phyloP scores from a whole-genome alignment of 2,113 vertebrate species.

The Osmerus eperlanus region DNA sequence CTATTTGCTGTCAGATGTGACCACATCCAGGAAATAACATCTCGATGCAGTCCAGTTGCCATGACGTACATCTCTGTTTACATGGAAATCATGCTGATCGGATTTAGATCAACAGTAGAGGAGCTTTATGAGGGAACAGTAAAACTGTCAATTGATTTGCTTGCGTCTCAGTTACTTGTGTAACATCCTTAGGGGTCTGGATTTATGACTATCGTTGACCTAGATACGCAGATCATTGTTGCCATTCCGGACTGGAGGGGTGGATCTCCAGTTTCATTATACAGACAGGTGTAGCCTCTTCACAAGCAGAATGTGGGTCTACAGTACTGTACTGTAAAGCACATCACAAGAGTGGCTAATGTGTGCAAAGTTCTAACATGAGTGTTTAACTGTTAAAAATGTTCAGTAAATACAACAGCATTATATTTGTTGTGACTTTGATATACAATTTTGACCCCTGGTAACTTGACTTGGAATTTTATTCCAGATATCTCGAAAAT shows the following conservation, averaged over 20 bases:
- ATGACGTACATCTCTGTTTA: constrained; percentile 60
- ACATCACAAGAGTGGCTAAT: not conserved
- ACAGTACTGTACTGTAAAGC: constrained; percentile 19
- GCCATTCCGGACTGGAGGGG: constrained; percentile 45
- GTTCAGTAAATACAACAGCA: not conserved
- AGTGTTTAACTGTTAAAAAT: no score
- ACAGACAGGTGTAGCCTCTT: constrained; percentile 69
- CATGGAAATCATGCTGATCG: constrained; percentile 59
- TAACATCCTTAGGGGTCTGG: constrained; percentile 68
- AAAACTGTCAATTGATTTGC: constrained; percentile 72
- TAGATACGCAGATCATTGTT: constrained; percentile 56
- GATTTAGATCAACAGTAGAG: constrained; percentile 61
- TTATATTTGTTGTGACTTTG: not conserved
- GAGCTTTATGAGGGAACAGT: constrained; percentile 57
- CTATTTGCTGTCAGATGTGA: constrained; percentile 33
- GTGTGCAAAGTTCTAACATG: not conserved
- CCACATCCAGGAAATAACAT: constrained; percentile 11
- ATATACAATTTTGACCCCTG: not conserved
- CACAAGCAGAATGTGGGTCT: constrained; percentile 47
- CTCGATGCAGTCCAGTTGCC: constrained; percentile 39
- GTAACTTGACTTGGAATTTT: not conserved
- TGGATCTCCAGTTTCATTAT: constrained; percentile 64
- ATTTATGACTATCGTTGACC: constrained; percentile 68
- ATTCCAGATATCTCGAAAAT: no score
- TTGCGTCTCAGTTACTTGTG: constrained; percentile 66